phyloP scores from a whole-genome alignment of 2,797 vertebrate genomes.

The Perodicticus potto region DNA sequence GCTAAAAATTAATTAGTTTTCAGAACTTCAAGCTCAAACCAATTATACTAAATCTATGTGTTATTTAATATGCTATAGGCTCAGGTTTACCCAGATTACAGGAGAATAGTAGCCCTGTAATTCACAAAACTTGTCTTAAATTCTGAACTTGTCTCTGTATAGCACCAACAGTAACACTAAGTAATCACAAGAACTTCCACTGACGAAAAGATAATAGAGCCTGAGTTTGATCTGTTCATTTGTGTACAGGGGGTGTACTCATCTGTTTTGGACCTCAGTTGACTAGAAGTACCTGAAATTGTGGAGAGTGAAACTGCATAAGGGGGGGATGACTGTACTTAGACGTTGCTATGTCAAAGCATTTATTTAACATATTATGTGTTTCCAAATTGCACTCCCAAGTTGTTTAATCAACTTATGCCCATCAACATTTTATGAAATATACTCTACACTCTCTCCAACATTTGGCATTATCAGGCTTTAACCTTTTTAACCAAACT shows the following conservation, averaged over 20 bases:
- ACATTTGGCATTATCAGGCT: neutral
- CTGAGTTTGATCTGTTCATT: neutral
- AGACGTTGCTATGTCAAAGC: neutral
- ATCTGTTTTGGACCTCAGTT: neutral
- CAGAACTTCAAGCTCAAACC: neutral
- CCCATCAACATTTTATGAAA: neutral
- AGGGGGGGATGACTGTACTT: neutral
- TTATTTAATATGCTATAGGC: neutral
- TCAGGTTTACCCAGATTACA: neutral
- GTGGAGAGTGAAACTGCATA: neutral
- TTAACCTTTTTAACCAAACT: neutral
- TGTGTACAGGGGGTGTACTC: neutral
- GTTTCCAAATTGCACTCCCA: neutral
- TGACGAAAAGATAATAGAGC: neutral
- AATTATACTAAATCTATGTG: neutral
- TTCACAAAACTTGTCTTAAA: neutral
- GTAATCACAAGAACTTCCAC: neutral
- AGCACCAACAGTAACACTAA: neutral
- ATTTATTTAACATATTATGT: neutral
- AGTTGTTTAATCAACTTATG: neutral
- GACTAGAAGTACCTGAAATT: neutral
- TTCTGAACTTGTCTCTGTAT: neutral
- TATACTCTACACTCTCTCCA: neutral
- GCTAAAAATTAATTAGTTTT: neutral
- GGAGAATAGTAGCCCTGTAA: neutral